Conservation (phyloP, 2,113 vertebrate genomes). For the Capreolus pygargus region DNA sequence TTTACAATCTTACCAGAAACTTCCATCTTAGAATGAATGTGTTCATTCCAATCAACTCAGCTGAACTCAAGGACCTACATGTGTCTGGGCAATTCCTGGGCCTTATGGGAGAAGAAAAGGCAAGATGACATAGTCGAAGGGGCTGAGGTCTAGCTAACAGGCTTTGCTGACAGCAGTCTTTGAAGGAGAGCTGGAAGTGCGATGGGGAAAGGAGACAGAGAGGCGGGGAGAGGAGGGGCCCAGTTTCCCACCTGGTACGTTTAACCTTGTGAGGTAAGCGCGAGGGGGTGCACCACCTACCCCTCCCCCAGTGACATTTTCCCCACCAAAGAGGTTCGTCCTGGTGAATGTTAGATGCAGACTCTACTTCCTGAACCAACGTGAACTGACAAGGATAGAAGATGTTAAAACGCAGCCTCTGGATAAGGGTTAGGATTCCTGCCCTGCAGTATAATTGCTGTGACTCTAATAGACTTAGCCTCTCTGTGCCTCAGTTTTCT, state of each 20-base stretch:
- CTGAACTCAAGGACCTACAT: not conserved
- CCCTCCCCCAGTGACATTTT: not conserved
- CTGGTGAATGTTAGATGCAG: not conserved
- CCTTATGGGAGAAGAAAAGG: not conserved
- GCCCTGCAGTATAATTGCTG: not conserved
- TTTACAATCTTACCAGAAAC: slow-evolving; percentile 23
- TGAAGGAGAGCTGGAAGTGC: not conserved
- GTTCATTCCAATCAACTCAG: slow-evolving; percentile 19
- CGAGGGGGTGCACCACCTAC: not conserved
- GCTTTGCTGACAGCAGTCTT: not conserved
- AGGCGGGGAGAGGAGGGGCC: not conserved
- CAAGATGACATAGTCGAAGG: not conserved
- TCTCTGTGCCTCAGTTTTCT: not conserved
- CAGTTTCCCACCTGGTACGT: not conserved
- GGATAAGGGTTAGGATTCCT: not conserved
- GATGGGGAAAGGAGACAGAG: not conserved
- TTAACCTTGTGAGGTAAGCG: not conserved
- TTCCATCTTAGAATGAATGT: slow-evolving; percentile 1
- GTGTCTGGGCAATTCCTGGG: not conserved
- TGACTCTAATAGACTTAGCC: not conserved
- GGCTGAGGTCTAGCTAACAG: not conserved
- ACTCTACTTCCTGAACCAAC: not conserved
- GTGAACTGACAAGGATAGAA: not conserved
- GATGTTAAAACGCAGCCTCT: not conserved
- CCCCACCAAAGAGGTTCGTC: not conserved